Conservation (phyloP, 2,888 invertebrate genomes). For the Cepaea hortensis region DNA sequence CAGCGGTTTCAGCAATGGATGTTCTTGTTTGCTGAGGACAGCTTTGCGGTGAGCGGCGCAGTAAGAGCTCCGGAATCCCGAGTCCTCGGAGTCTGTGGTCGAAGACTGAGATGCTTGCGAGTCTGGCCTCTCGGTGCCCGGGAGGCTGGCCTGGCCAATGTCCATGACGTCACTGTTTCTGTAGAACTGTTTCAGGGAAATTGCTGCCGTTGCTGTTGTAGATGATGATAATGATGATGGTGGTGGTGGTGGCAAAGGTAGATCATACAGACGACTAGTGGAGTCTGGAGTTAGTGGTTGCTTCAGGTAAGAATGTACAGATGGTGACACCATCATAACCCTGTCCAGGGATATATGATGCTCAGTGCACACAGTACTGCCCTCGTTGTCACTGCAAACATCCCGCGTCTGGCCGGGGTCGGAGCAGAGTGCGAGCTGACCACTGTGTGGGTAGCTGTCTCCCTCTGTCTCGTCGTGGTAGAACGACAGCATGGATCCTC, state of each 20-base stretch:
- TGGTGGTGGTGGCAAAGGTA: neutral
- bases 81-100: slow-evolving; percentile 70
- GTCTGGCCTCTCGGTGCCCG: slow-evolving; percentile 60
- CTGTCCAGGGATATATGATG: neutral
- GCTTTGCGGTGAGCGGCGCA: slow-evolving; percentile 61
- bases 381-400: neutral
- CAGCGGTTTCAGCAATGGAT: slow-evolving; percentile 62
- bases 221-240: neutral
- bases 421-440: neutral
- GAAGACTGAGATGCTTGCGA: slow-evolving; percentile 64
- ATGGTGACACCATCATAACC: neutral
- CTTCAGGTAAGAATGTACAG: neutral
- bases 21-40: slow-evolving; percentile 51
- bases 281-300: neutral
- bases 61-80: slow-evolving; percentile 69
- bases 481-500: neutral
- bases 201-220: neutral
- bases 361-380: neutral
- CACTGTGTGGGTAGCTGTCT: neutral
- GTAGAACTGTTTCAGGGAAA: slow-evolving; percentile 35
- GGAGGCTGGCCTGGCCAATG: slow-evolving; percentile 6
- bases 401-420: neutral
- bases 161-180: slow-evolving; percentile 27
- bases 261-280: neutral
- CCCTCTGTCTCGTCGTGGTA: too few relatives aligned